phyloP scores from a whole-genome alignment of 2,888 invertebrate genomes.

The Ecdyonurus torrentis region DNA sequence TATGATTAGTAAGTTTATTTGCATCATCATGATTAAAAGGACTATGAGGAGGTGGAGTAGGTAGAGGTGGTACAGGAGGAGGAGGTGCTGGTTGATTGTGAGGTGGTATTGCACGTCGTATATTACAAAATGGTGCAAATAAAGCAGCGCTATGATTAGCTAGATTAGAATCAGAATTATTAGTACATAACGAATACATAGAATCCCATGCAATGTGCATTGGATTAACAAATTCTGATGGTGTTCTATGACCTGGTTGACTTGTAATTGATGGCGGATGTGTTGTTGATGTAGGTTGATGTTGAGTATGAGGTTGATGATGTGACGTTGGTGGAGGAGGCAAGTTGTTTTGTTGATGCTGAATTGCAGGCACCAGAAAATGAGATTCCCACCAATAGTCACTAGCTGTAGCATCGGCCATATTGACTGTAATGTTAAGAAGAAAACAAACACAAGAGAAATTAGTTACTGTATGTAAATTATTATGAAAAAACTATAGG shows the following conservation, averaged over 20 bases:
- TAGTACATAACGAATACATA: neutral
- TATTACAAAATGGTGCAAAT: neutral
- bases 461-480: too few species aligned
- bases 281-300: neutral
- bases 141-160: neutral
- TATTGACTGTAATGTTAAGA: neutral
- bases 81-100: neutral
- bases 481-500: too few species aligned
- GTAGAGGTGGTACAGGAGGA: neutral
- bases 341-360: neutral
- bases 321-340: neutral
- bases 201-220: neutral
- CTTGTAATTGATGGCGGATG: neutral
- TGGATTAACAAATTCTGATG: neutral
- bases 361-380: neutral
- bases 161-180: neutral
- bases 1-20: too few species aligned
- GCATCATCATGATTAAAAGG: neutral
- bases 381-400: slow-evolving; percentile 1
- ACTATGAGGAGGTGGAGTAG: neutral
- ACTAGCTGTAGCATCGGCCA: neutral
- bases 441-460: too few species aligned
- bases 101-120: neutral
- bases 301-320: neutral
- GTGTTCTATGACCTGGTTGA: neutral